These are phyloP conservation scores for Tenthredo livida DNA, from an alignment of 2,888 invertebrate genomes.

Conservation along the genomic window DNA sequence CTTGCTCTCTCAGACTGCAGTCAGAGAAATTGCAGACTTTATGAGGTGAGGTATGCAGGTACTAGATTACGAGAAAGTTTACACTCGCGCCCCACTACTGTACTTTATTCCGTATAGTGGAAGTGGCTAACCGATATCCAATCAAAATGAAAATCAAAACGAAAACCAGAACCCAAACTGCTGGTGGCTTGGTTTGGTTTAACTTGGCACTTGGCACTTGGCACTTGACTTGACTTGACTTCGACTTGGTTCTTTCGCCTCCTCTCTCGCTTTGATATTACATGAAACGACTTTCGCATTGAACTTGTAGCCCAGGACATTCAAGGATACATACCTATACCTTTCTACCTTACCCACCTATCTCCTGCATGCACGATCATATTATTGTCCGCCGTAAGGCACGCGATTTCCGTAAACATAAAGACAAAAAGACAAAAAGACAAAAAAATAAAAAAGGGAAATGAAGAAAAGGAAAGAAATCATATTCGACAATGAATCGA, in stretches of 20 bases:
- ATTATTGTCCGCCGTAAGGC: no score
- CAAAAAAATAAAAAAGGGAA: background rate
- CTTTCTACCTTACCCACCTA: background rate
- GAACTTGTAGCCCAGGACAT: slow-evolving; percentile 63
- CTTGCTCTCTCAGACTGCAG: background rate
- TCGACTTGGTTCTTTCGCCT: background rate
- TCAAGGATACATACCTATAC: slow-evolving; percentile 52
- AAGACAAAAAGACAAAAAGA: no score
- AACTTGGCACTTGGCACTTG: no score
- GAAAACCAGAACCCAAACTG: background rate
- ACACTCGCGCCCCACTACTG: background rate
- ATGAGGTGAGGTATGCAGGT: background rate
- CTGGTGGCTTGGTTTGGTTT: background rate
- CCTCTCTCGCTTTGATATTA: slow-evolving; percentile 32
- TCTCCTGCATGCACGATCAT: background rate
- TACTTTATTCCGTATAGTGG: background rate
- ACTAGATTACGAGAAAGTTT: slow-evolving; percentile 30
- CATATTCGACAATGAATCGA: no score
- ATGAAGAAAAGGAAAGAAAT: background rate
- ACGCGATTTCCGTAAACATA: no score
- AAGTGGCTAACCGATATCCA: slow-evolving; percentile 4
- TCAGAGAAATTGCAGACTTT: slow-evolving; percentile 7
- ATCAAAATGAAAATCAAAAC: background rate
- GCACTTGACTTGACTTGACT: no score
- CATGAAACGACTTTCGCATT: slow-evolving; percentile 62